These are phyloP conservation scores for Oplegnathus fasciatus DNA, from an alignment of 2,113 vertebrate genomes.

Conservation along the genomic window DNA sequence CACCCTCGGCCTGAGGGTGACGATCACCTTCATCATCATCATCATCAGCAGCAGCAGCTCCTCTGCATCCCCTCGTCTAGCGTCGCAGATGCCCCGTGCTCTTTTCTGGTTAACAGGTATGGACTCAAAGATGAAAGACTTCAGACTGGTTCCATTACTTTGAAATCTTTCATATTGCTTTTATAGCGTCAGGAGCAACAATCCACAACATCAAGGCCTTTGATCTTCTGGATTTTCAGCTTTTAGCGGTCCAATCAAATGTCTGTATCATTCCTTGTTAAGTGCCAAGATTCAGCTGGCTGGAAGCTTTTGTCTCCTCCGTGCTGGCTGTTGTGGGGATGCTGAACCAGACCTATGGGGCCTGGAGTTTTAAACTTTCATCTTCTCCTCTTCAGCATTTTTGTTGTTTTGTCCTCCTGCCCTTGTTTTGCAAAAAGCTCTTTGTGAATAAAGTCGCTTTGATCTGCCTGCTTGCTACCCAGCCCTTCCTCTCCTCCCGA, in stretches of 20 bases:
- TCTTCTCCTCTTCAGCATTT: constrained; percentile 19
- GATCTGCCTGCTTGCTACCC: not conserved
- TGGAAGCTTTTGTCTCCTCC: constrained; percentile 3
- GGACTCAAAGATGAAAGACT: constrained; percentile 2
- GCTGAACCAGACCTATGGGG: not conserved
- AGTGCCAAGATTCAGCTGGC: not conserved
- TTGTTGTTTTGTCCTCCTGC: constrained; percentile 1
- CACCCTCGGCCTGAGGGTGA: constrained; percentile 7
- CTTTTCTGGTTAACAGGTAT: not conserved
- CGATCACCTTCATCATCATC: constrained; percentile 31
- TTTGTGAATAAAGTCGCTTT: constrained; percentile 39
- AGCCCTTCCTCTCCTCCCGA: constrained; percentile 3
- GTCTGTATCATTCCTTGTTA: not conserved
- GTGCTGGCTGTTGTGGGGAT: not conserved
- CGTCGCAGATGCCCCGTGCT: not conserved
- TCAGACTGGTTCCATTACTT: not conserved
- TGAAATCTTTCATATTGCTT: not conserved
- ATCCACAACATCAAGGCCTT: not conserved
- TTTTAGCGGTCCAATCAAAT: not conserved
- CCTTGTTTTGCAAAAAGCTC: constrained; percentile 10
- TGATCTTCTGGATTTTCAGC: constrained; percentile 8
- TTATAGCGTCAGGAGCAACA: not conserved
- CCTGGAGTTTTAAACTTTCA: constrained; percentile 17
- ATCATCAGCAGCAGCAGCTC: not conserved
- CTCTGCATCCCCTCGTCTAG: not conserved